Percentiles rank a stretch among this genome's conserved stretches.
These are phyloP conservation scores for Amblyjoppa proteus DNA, from an alignment of 2,888 invertebrate genomes.

Conservation along the genomic window DNA sequence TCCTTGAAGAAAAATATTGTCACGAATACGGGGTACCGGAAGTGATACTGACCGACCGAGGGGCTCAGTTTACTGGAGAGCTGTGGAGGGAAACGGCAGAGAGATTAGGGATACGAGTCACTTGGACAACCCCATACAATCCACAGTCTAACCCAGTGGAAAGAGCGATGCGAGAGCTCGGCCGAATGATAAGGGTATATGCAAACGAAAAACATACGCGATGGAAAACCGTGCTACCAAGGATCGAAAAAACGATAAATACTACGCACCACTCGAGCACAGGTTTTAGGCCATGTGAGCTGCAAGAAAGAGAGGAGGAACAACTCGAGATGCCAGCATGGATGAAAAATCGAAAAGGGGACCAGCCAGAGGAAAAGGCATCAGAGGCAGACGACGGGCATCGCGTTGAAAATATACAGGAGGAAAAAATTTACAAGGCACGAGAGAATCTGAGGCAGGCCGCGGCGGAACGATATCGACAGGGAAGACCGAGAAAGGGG, in stretches of 20 bases:
- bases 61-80: neutral
- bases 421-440: neutral
- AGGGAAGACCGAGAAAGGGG: neutral
- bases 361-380: neutral
- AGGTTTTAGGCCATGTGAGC: neutral
- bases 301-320: neutral
- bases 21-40: conserved; percentile 8
- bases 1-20: conserved; percentile 12
- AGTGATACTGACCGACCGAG: conserved; percentile 15
- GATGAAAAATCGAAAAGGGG: neutral
- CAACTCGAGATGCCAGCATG: neutral
- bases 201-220: neutral
- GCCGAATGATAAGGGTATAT: conserved; percentile 3
- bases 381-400: neutral
- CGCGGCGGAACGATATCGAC: neutral
- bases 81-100: conserved; percentile 11
- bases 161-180: conserved; percentile 49
- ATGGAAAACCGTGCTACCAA: neutral
- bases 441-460: neutral
- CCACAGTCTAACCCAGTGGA: conserved; percentile 53
- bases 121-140: conserved; percentile 45
- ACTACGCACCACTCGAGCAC: conserved; percentile 22
- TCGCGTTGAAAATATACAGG: neutral
- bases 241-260: neutral
- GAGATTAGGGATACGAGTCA: conserved; percentile 3